Percentiles rank a stretch among this genome's conserved stretches.
Conservation (phyloP, 2,888 invertebrate species). For the Apomyelois bistriatella region DNA sequence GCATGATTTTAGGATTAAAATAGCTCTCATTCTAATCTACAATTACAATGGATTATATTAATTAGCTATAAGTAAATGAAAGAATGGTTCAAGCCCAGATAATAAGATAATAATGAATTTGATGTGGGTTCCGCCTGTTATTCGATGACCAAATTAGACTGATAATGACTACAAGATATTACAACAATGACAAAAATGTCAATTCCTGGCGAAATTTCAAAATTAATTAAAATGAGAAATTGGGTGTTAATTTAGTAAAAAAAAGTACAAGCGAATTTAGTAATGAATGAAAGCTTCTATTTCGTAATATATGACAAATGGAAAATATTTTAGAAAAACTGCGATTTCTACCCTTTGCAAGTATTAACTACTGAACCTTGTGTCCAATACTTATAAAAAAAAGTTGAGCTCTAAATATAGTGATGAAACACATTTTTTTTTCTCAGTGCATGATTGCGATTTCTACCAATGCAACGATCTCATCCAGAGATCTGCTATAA, state of each 20-base stretch:
- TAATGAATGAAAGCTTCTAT: constrained; percentile 7
- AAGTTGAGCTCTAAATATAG: background rate
- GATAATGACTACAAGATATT: constrained; percentile 40
- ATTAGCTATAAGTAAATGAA: constrained; percentile 57
- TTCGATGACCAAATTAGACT: constrained; percentile 61
- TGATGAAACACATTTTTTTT: background rate
- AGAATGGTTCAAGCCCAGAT: constrained; percentile 51
- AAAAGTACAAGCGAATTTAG: constrained; percentile 34
- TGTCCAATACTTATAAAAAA: background rate
- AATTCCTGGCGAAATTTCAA: constrained; percentile 36
- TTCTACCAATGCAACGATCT: constrained; percentile 5
- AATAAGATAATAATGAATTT: constrained; percentile 41
- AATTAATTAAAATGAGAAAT: constrained; percentile 20
- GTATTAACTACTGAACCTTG: constrained; percentile 3
- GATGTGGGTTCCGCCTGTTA: constrained; percentile 58
- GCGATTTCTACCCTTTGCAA: background rate
- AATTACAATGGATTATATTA: constrained; percentile 53
- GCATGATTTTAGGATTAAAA: constrained; percentile 64
- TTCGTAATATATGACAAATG: background rate
- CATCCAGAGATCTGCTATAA: constrained; percentile 7
- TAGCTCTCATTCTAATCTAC: constrained; percentile 66
- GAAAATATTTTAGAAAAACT: constrained; percentile 4
- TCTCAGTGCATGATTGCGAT: constrained; percentile 1
- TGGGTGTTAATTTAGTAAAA: constrained; percentile 27
- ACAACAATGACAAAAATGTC: constrained; percentile 41